Conservation (phyloP, 2,113 vertebrate species). For the Damaliscus lunatus region DNA sequence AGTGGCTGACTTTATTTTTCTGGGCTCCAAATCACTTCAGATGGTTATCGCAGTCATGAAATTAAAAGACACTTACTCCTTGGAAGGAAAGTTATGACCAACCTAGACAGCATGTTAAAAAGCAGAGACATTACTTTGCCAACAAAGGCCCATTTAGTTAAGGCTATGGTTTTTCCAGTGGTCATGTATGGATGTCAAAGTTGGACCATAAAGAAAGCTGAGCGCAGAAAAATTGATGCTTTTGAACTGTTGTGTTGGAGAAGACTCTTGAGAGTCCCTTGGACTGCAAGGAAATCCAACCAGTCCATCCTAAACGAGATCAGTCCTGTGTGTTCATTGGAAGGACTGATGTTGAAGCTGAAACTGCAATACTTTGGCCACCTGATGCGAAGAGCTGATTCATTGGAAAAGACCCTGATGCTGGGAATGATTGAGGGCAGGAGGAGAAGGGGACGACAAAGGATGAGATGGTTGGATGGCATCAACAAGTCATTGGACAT, state of each 20-base stretch:
- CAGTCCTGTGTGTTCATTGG: fast-evolving
- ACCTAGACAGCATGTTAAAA: neutral
- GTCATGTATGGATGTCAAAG: neutral
- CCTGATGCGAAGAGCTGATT: neutral
- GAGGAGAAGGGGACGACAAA: neutral
- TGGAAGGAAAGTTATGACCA: neutral
- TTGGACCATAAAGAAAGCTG: neutral
- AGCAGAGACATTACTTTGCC: neutral
- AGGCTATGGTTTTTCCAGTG: neutral
- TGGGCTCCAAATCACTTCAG: neutral
- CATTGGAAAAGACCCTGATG: neutral
- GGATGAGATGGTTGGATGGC: neutral
- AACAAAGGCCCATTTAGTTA: neutral
- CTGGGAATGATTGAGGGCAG: neutral
- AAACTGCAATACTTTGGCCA: neutral
- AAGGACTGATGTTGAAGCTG: neutral
- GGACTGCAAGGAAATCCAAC: neutral
- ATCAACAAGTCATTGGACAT: neutral
- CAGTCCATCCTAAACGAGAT: neutral
- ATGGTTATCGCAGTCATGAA: neutral
- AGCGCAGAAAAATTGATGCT: fast-evolving
- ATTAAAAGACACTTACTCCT: neutral
- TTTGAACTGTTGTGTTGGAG: neutral
- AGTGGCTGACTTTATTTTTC: neutral
- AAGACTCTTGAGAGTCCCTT: neutral